Evolutionary conservation across 2,113 vertebrate genomes (phyloP), one percentile per base, ranked within the genome.

Genomic region (Neodontobutis hainanensis): DNA sequence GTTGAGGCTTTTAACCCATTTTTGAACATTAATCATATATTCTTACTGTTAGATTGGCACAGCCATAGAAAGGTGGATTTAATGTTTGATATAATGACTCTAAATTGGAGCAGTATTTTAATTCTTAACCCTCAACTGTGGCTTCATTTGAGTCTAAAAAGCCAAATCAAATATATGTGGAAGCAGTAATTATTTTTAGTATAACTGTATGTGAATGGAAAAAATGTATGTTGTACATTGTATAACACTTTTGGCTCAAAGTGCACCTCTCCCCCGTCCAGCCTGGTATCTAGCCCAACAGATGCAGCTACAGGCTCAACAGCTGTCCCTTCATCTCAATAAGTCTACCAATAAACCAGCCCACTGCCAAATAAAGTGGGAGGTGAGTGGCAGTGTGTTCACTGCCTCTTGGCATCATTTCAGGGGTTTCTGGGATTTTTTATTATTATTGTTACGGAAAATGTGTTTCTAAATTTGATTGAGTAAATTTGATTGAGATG

Each of bases 1-100:
- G 40, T 58, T 47, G 58, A 78, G 68, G 61, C 50, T 46, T 75
- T 77, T 70, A 43, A 80, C 49, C 56, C 62, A 10, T 16, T 45
- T 60, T 57, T 52, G 34, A 44, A 15, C 48, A 40, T 16, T 44
- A 53, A 8, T 72, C 43, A 69, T 11, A 49, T 35, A 62, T 63
- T n/a, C 3, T 61, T 42, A 5, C 2, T 35, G 15, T 2, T 55
- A 15, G 78, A 70, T 47, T 52, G 36, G 49, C 11, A 11, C 1
- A 4, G 36, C 5, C 42, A 15, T 27, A 16, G 10, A 15, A 56
- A 58, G 61, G 63, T 48, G 36, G 8, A 16, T 52, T 58, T 66
- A 11, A 32, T 50, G 32, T 9, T 19, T 6, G 10, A 11, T 7
- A n/a, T 2, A 16, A 38, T 55, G 14, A 15, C 2, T 45, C 43